A percentile compares a stretch with the other conserved stretches of the same genome.
Conservation (phyloP, 2,797 vertebrate species). For the Neomorphus geoffroyi region DNA sequence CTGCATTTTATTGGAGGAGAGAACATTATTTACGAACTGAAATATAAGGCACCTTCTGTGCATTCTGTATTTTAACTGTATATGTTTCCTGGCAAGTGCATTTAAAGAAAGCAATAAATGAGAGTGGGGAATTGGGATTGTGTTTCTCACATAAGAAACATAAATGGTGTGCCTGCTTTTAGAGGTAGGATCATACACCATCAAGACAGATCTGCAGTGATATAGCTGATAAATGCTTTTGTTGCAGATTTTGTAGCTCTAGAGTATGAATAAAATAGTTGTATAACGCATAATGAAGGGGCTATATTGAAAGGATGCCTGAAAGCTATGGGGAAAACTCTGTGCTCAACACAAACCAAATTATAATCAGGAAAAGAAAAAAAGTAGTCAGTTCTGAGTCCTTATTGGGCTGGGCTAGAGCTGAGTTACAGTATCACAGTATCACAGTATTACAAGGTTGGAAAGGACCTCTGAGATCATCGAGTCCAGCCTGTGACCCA, state of each 20-base stretch:
- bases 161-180: neutral
- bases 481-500: no score
- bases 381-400: neutral
- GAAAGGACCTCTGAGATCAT: no score
- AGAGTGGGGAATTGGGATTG: neutral
- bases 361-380: neutral
- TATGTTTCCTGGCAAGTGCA: neutral
- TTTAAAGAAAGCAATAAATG: neutral
- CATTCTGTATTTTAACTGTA: neutral
- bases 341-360: neutral
- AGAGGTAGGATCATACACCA: neutral
- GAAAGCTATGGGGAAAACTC: neutral
- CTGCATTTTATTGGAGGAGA: neutral
- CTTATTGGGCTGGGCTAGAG: neutral
- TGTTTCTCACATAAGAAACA: neutral
- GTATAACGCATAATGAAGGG: neutral
- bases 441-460: no score
- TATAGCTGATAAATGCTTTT: neutral
- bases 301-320: neutral
- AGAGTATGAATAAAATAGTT: neutral
- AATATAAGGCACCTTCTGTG: neutral
- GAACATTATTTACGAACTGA: neutral
- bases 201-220: neutral
- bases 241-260: neutral
- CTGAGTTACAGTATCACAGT: no score